Evolutionary conservation across 1,140 invertebrate species (phyloP).

Genomic region (Stenopsyche tienmushanensis): DNA sequence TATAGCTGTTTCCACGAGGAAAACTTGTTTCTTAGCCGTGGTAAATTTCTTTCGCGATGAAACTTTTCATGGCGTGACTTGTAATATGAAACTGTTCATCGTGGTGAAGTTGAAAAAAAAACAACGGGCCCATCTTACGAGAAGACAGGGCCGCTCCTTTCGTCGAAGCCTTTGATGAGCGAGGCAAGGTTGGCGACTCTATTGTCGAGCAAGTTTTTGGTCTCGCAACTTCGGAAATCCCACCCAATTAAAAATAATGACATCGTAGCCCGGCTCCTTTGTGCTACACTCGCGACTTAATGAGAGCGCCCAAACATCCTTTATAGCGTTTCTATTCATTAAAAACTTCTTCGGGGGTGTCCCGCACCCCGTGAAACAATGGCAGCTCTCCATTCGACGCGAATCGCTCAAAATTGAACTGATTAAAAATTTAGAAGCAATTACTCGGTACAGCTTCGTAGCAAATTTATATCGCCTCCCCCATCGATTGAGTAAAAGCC

Average conservation of each 20-base stretch:
- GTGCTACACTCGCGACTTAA: conserved; percentile 26
- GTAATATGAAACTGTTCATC: too few species aligned
- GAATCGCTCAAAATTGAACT: conserved; percentile 29
- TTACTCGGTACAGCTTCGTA: conserved; percentile 9
- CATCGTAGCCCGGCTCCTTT: conserved; percentile 23
- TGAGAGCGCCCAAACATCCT: conserved; percentile 16
- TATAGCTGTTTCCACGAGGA: too few species aligned
- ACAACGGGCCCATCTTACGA: too few species aligned
- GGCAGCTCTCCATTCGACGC: neutral
- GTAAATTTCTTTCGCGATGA: too few species aligned
- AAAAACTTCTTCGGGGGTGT: conserved; percentile 17
- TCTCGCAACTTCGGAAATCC: conserved; percentile 25
- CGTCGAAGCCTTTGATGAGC: neutral
- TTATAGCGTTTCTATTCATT: conserved; percentile 2
- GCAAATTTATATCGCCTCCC: neutral
- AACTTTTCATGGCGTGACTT: too few species aligned
- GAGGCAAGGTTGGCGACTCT: neutral
- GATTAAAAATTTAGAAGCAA: conserved; percentile 30
- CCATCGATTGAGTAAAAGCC: conserved; percentile 22
- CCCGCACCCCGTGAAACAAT: conserved; percentile 5
- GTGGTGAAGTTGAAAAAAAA: too few species aligned
- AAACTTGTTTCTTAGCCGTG: too few species aligned
- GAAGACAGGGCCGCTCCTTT: too few species aligned
- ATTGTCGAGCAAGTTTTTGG: conserved; percentile 6
- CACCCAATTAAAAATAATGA: conserved; percentile 28